Evolutionary conservation across 2,113 vertebrate genomes (phyloP), one percentile per base, ranked within the genome.

Genomic region (Gopherus flavomarginatus): DNA sequence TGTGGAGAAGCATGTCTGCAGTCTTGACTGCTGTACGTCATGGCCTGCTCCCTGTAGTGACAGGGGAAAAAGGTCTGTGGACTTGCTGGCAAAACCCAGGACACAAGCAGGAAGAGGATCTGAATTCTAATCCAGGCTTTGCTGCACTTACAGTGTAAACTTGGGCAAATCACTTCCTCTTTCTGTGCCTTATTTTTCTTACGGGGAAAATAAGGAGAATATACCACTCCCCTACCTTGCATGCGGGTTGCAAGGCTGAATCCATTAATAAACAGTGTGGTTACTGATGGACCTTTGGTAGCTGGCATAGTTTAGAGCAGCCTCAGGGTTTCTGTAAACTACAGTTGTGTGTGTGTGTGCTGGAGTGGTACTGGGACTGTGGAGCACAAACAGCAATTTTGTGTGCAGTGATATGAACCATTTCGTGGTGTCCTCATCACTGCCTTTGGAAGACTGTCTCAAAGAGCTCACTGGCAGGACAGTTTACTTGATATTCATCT

Each of bases 401-500:
- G 38, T 24, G 38, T 91, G 56, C 72, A 29, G 35, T 8, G 85
- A 75, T 53, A 91, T 16, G 89, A 85, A 75, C 49, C 83, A 93
- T 44, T 88, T 26, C 86, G 78, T 86, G 22, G 35, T 86, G 79
- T 91, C 91, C 95, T 29, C n/a, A 92, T 90, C 84, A 88, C n/a
- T 85, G 2, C 2, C 86, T 13, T 22, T 54, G 13, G 72, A 77
- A 56, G 29, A 2, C 52, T 77, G 72, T 11, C 44, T 83, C 81
- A 89, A 2, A 87, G 85, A 94, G 91, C 77, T 90, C 14, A n/a
- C 22, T 31, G 54, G 57, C 44, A 8, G 54, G 16, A 13, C 88
- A 49, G 7, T 56, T 92, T 96, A 14, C 52, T 56, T 89, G 92
- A 54, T 65, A 86, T 89, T 96, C 47, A 86, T 12, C 77, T 62